Evolutionary conservation across 1,140 invertebrate species (phyloP).

Genomic region (Conus ventricosus): DNA sequence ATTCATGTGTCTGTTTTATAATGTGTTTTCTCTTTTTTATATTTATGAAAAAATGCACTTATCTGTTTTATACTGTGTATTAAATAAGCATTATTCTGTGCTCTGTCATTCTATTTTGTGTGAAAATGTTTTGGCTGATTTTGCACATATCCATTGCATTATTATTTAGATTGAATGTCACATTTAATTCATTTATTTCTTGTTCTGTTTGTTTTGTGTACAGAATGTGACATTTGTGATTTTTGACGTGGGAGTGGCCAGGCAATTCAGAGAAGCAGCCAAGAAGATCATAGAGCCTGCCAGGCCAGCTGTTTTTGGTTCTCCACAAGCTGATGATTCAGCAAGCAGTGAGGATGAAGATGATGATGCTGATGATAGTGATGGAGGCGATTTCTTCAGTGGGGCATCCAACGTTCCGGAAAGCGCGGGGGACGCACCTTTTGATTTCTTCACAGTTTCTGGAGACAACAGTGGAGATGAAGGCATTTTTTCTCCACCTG

Average conservation of each 20-base stretch:
- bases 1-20: too few relatives aligned
- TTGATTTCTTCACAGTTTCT: background rate
- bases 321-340: background rate
- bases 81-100: too few relatives aligned
- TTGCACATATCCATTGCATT: background rate
- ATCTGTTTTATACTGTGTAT: too few relatives aligned
- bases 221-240: conserved; percentile 27
- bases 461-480: background rate
- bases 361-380: background rate
- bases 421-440: background rate
- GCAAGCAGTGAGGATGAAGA: background rate
- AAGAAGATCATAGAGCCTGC: background rate
- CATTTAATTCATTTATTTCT: background rate
- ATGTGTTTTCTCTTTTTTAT: too few relatives aligned
- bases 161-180: background rate
- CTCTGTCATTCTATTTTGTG: background rate
- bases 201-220: background rate
- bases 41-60: too few relatives aligned
- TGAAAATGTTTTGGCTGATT: background rate
- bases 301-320: background rate
- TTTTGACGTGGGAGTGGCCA: conserved; percentile 12
- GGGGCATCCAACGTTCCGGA: background rate
- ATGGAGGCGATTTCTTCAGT: background rate
- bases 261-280: conserved; percentile 16
- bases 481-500: background rate